Evolutionary conservation across 2,797 vertebrate genomes (phyloP), one percentile per base, ranked within the genome.

Genomic region (Falco cherrug): DNA sequence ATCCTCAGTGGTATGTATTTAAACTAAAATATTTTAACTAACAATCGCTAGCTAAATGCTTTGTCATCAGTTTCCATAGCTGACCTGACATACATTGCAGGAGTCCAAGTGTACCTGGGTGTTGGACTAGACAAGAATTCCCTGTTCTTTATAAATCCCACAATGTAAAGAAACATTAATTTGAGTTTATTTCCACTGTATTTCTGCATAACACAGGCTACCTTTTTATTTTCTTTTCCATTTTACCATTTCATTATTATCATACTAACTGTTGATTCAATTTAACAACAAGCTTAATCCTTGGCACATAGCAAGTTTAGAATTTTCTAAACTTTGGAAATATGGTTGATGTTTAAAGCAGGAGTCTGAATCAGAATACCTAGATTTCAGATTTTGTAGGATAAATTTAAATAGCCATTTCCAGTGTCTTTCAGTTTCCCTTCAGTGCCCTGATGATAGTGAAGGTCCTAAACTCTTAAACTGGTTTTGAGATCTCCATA

Each of bases 151-250:
- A 6, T 24, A 60, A 88, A 60, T 43, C 43, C 45, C 9, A 24
- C 0, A 6, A 18, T 2, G 14, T 10, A 47, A 73, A 76, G 5
- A 79, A 71, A 81, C 24, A 53, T 10, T 53, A 76, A 22, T 16
- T n/a, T n/a, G n/a, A 0, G 17, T 6, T 77, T 54, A 48, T 63
- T 89, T 89, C 18, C 25, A 50, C 15, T 67, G 4, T 21, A 47
- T 31, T 89, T 76, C 31, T 1, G 4, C 8, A 3, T 5, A 56
- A 21, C 16, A 59, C 0, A 2, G 7, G 6, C 0, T 19, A 11
- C 14, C 31, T 65, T 41, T 41, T 41, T 41, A 41, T 13, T 41
- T 41, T 41, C 11, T 41, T 41, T 41, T 41, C 39, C 39, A 41
- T 41, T 41, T 41, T 69, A 28, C 48, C 19, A 5, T 57, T 87